Base-by-base conservation (phyloP, 2,113 vertebrate species). In the Zonotrichia leucophrys region DNA sequence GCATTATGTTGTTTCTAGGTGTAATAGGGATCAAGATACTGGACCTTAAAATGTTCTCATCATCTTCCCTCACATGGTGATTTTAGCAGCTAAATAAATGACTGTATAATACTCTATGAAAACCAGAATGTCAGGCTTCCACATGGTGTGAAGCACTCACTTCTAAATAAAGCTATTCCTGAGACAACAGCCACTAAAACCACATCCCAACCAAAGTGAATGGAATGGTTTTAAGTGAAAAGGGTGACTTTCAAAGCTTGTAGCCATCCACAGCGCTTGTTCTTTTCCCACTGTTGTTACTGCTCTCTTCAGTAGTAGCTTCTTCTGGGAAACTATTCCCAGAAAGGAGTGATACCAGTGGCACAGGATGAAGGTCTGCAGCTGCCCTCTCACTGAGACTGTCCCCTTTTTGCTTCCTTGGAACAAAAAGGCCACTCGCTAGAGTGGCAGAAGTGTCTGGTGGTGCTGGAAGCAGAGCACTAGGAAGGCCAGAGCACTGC, bases 101-200 rank as follows among this genome's bases (percentile, higher is more conserved):
- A 70, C 73, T 86, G 82, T 56, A 30, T 88, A 88, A 67, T 53
- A 88, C 35, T 17, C 25, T 31, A 86, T 24, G n/a, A 87, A 92
- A 92, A 81, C n/a, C 73, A 83, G 46, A 92, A 81, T 56, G 49
- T 53, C n/a, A 80, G 79, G 85, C 83, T 94, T 95, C 76, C 64
- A 90, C 67, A 76, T 42, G 28, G 72, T 30, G 22, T 41, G 63
- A 81, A 81, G 82, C 35, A 77, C 24, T 80, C 42, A 25, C 16
- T 90, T 74, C 76, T 47, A 70, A 86, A 89, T 87, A 91, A 82
- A 92, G 49, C 69, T 92, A 46, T 73, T 95, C 86, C 85, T 90
- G 88, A 96, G 85, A 95, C 76, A 94, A 94, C 28, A 72, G 68
- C 72, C 90, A 88, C 72, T 77, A 88, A 92, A 91, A 72, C 35